Percentiles rank a stretch among this genome's conserved stretches.
phyloP scores from a whole-genome alignment of 2,888 invertebrate genomes.

The Zhengitettix transpicula region DNA sequence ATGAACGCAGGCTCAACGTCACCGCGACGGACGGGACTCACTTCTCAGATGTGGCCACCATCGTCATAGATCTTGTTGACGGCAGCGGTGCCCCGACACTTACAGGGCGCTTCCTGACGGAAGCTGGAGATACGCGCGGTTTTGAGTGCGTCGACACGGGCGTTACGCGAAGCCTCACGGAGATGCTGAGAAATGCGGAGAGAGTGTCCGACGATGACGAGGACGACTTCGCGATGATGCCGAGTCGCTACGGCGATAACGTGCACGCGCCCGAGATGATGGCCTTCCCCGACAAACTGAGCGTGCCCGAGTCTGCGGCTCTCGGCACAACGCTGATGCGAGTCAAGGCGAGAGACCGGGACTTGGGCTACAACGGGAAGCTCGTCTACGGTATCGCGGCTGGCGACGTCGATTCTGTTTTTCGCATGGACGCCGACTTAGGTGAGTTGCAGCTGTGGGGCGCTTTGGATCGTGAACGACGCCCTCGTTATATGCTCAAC shows the following conservation, averaged over 20 bases:
- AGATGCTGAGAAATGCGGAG: slow-evolving; percentile 64
- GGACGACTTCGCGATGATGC: slow-evolving; percentile 52
- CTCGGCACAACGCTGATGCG: slow-evolving; percentile 56
- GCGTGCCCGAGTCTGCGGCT: slow-evolving; percentile 70
- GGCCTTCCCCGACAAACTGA: slow-evolving; percentile 64
- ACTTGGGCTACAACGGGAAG: slow-evolving; percentile 82
- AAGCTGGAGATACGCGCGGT: slow-evolving; percentile 33
- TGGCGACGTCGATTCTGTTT: slow-evolving; percentile 71
- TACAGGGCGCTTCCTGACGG: slow-evolving; percentile 21
- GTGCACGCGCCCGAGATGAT: slow-evolving; percentile 73
- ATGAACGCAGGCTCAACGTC: slow-evolving; percentile 58
- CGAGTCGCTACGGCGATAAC: slow-evolving; percentile 73
- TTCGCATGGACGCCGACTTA: slow-evolving; percentile 69
- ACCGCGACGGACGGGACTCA: slow-evolving; percentile 88
- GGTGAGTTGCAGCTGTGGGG: slow-evolving; percentile 57
- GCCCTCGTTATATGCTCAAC: slow-evolving; percentile 67
- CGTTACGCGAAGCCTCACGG: slow-evolving; percentile 61
- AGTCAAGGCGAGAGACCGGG: slow-evolving; percentile 64
- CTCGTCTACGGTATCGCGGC: slow-evolving; percentile 75
- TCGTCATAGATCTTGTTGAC: slow-evolving; percentile 59
- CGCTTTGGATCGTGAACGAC: slow-evolving; percentile 74
- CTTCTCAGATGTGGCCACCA: slow-evolving; percentile 68
- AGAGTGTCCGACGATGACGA: slow-evolving; percentile 24
- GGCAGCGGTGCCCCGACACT: slow-evolving; percentile 36
- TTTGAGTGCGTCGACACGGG: slow-evolving; percentile 78